These are phyloP conservation scores for Pygmarrhopalites habei DNA, from an alignment of 1,140 invertebrate genomes.

Conservation along the genomic window DNA sequence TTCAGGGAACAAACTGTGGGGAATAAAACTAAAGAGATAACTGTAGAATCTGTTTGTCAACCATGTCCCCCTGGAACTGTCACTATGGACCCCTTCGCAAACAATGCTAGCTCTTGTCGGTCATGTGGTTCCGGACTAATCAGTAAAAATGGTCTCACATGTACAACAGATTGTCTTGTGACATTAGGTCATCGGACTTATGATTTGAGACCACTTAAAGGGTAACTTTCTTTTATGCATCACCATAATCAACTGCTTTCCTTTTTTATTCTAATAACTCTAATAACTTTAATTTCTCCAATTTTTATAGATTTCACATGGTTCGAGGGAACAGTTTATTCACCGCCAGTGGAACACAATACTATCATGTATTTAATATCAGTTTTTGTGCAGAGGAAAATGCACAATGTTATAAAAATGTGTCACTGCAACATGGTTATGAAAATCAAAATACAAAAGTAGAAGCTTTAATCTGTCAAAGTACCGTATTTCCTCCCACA, in stretches of 20 bases:
- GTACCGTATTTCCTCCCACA: constrained; percentile 47
- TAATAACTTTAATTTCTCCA: too few relatives aligned
- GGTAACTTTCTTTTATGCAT: constrained; percentile 41
- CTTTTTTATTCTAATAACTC: constrained; percentile 9
- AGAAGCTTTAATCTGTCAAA: constrained; percentile 47
- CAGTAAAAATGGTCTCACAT: constrained; percentile 43
- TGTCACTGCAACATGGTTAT: constrained; percentile 36
- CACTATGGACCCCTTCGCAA: constrained; percentile 46
- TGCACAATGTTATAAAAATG: constrained; percentile 43
- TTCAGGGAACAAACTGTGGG: too few relatives aligned
- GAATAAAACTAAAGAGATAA: too few relatives aligned
- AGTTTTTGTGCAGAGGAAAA: constrained; percentile 47
- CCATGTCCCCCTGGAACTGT: constrained; percentile 50
- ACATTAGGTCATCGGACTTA: constrained; percentile 43
- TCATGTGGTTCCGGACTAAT: constrained; percentile 50
- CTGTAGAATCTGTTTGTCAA: constrained; percentile 43
- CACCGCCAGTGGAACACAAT: constrained; percentile 53
- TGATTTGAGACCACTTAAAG: constrained; percentile 47
- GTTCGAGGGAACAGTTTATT: constrained; percentile 49
- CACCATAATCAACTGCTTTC: background rate
- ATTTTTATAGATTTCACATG: constrained; percentile 43
- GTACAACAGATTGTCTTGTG: constrained; percentile 45
- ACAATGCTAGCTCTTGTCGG: constrained; percentile 48
- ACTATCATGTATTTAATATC: constrained; percentile 56
- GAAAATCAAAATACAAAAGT: constrained; percentile 35